phyloP scores from a whole-genome alignment of 2,888 invertebrate genomes.

The Pimpla rufipes region DNA sequence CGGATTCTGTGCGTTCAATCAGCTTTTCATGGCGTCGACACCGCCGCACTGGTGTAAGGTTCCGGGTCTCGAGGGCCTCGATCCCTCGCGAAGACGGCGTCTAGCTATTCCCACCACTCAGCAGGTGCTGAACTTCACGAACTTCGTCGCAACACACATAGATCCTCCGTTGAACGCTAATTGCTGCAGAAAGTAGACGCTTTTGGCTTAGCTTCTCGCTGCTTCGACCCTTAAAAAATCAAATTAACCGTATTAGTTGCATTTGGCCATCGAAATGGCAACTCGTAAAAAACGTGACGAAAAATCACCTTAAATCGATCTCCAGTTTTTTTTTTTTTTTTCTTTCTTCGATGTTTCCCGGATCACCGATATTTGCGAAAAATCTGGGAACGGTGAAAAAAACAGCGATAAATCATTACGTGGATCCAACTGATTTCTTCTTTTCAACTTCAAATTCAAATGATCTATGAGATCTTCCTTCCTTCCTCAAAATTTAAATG shows the following conservation, averaged over 20 bases:
- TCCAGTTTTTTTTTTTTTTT: constrained; percentile 3
- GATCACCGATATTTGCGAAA: no score
- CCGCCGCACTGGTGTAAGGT: constrained; percentile 95
- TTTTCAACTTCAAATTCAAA: no score
- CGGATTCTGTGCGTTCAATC: constrained; percentile 97
- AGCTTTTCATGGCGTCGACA: constrained; percentile 95
- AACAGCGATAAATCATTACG: not conserved
- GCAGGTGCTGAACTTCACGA: constrained; percentile 66
- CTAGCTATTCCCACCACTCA: constrained; percentile 88
- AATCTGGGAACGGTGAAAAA: not conserved
- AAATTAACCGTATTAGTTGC: not conserved
- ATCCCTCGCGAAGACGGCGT: constrained; percentile 85
- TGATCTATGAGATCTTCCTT: no score
- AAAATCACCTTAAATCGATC: not conserved
- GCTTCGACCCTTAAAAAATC: not conserved
- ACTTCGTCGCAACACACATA: not conserved
- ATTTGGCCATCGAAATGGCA: not conserved
- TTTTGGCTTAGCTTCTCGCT: not conserved
- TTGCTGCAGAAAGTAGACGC: constrained; percentile 1
- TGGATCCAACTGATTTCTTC: not conserved
- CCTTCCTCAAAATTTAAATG: no score
- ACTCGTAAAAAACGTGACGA: not conserved
- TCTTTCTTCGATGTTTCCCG: no score
- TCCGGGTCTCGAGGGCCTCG: constrained; percentile 87
- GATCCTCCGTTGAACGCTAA: not conserved